Evolutionary conservation across 1,140 invertebrate species (phyloP).

Genomic region (Cephus cinctus): DNA sequence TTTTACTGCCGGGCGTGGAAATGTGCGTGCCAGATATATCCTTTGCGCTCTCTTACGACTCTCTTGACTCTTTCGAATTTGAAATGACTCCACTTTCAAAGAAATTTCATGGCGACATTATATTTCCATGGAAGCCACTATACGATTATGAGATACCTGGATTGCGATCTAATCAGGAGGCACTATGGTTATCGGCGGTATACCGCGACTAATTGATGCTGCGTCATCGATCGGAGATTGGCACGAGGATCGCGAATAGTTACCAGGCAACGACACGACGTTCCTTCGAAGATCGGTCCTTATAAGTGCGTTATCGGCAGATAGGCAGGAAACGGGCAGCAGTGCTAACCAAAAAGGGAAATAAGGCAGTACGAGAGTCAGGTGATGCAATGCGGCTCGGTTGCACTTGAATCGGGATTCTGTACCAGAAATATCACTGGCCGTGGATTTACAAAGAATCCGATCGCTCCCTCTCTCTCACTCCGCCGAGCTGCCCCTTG

Average conservation of each 20-base stretch:
- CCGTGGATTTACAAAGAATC: slow-evolving; percentile 13
- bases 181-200: too few species aligned
- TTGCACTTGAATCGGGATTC: slow-evolving; percentile 25
- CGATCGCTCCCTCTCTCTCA: neutral
- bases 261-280: slow-evolving; percentile 22
- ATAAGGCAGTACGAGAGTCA: slow-evolving; percentile 26
- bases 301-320: slow-evolving; percentile 34
- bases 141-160: too few species aligned
- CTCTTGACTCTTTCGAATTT: too few species aligned
- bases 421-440: slow-evolving; percentile 6
- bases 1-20: slow-evolving; percentile 43
- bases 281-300: slow-evolving; percentile 28
- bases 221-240: too few species aligned
- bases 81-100: too few species aligned
- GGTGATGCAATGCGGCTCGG: slow-evolving; percentile 28
- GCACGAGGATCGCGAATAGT: too few species aligned
- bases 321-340: slow-evolving; percentile 31
- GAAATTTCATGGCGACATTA: too few species aligned
- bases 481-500: slow-evolving; percentile 3
- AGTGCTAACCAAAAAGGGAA: slow-evolving; percentile 27
- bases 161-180: too few species aligned
- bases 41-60: slow-evolving; percentile 34
- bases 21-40: slow-evolving; percentile 46
- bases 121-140: too few species aligned
- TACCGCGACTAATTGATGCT: too few species aligned